These are phyloP conservation scores for Deilephila porcellus DNA, from an alignment of 2,888 invertebrate species.

Conservation along the genomic window DNA sequence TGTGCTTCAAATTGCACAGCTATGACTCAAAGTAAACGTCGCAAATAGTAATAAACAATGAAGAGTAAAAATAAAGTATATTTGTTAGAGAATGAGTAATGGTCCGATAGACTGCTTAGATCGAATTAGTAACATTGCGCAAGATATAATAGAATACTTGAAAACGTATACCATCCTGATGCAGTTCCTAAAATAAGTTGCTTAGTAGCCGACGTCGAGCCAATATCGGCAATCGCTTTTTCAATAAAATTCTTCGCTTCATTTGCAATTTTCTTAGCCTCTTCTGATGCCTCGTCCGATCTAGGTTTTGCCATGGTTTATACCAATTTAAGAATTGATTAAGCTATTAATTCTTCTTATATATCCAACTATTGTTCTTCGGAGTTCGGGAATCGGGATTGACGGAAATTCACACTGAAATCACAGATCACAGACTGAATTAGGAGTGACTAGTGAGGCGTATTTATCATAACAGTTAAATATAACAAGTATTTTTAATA, in stretches of 20 bases:
- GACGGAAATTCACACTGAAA: not conserved
- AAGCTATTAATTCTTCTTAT: not conserved
- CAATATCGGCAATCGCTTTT: constrained; percentile 91
- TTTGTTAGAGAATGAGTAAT: not conserved
- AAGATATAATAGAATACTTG: constrained; percentile 20
- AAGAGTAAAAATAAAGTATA: not conserved
- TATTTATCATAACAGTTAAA: no score
- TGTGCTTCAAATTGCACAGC: not conserved
- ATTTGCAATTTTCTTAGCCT: constrained; percentile 85
- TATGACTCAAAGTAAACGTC: not conserved
- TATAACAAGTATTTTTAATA: no score
- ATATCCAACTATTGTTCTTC: no score
- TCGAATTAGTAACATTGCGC: no score
- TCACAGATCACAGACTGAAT: no score
- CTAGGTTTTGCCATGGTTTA: constrained; percentile 74
- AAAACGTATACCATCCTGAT: constrained; percentile 91
- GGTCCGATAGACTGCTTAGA: no score
- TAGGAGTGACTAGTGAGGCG: no score
- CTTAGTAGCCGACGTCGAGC: constrained; percentile 93
- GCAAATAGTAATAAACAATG: not conserved
- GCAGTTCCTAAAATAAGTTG: constrained; percentile 94
- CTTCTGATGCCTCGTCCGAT: constrained; percentile 79
- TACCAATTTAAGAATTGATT: not conserved
- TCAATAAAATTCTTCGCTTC: constrained; percentile 90
- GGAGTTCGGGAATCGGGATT: no score